Percentiles rank a stretch among this genome's conserved stretches.
These are phyloP conservation scores for Orthosia gracilis DNA, from an alignment of 2,888 invertebrate genomes.

Conservation along the genomic window DNA sequence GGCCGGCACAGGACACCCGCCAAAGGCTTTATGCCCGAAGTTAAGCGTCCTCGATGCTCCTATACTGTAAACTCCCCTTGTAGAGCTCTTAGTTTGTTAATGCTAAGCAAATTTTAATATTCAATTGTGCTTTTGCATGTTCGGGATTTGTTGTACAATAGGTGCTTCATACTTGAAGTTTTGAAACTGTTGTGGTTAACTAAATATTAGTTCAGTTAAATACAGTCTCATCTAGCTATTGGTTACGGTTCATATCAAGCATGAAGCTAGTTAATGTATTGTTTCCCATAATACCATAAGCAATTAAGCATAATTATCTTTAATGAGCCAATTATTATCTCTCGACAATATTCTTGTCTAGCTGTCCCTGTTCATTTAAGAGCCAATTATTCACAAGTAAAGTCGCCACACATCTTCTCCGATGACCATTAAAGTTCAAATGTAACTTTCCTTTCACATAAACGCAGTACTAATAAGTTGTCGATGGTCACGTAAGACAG, in stretches of 20 bases:
- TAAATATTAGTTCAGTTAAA: constrained; percentile 3
- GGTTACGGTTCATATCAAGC: constrained; percentile 1
- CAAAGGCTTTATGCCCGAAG: constrained; percentile 87
- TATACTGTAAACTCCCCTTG: constrained; percentile 82
- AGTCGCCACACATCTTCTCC: constrained; percentile 15
- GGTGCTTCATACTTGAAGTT: constrained; percentile 46
- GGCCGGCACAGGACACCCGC: constrained; percentile 85
- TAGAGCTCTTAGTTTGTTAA: constrained; percentile 82
- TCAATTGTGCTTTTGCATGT: constrained; percentile 87
- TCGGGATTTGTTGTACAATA: constrained; percentile 63
- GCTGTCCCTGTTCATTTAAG: constrained; percentile 17
- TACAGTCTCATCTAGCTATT: neutral
- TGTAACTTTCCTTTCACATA: constrained; percentile 61
- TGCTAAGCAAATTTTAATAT: constrained; percentile 90
- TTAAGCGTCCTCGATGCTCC: constrained; percentile 85
- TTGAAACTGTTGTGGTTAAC: constrained; percentile 21
- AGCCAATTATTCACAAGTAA: constrained; percentile 27
- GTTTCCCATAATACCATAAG: constrained; percentile 9
- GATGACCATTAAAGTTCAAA: constrained; percentile 49
- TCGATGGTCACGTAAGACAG: constrained; percentile 80
- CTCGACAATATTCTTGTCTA: constrained; percentile 21
- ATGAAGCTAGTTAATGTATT: constrained; percentile 27
- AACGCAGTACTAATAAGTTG: constrained; percentile 68
- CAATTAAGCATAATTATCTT: constrained; percentile 29
- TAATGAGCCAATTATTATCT: constrained; percentile 30